Conservation (phyloP, 2,888 invertebrate genomes). For the Eristalis intricaria region DNA sequence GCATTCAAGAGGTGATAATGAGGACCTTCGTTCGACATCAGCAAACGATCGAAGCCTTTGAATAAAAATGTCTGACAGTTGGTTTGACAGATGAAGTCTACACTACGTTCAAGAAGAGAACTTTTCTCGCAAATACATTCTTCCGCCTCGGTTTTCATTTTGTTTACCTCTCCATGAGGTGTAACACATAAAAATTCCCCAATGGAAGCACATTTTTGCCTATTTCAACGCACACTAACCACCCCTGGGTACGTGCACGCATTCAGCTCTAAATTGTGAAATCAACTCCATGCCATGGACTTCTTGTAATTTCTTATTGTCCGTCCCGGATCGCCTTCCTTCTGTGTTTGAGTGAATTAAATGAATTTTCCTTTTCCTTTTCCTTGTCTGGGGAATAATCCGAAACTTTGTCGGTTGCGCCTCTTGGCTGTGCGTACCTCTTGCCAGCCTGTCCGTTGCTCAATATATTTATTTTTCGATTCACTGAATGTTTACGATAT, state of each 20-base stretch:
- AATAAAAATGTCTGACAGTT: too few relatives aligned
- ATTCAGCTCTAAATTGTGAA: background rate
- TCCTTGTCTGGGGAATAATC: background rate
- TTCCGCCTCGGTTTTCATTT: too few relatives aligned
- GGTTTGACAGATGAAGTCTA: too few relatives aligned
- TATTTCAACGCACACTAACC: background rate
- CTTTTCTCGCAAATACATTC: too few relatives aligned
- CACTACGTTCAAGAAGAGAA: too few relatives aligned
- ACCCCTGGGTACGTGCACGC: background rate
- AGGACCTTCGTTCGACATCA: too few relatives aligned
- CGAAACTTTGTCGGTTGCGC: background rate
- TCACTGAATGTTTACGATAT: background rate
- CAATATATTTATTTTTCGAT: background rate
- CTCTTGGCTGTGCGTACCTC: background rate
- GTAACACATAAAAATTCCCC: too few relatives aligned
- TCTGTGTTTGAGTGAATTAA: background rate
- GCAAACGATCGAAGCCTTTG: too few relatives aligned
- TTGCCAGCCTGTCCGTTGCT: background rate
- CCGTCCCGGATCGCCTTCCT: background rate
- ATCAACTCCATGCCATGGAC: background rate
- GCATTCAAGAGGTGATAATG: too few relatives aligned
- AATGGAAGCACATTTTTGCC: background rate
- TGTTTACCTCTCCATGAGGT: too few relatives aligned
- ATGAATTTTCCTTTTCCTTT: background rate
- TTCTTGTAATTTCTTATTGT: background rate